Conservation (phyloP, 2,888 invertebrate species). For the Stegana nigrithorax region DNA sequence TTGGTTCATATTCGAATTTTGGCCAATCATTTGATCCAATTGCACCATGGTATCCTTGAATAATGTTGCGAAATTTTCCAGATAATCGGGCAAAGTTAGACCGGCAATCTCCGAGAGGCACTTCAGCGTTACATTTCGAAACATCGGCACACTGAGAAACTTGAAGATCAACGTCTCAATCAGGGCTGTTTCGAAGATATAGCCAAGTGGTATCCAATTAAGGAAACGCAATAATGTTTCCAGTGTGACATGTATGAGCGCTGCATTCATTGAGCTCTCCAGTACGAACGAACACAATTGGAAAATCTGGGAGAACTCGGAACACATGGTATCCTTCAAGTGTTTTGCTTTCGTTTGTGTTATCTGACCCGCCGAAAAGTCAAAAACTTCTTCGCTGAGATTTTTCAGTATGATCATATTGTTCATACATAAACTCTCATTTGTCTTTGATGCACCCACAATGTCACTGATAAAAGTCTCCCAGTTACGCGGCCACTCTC, state of each 20-base stretch:
- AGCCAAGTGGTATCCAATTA: slow-evolving; percentile 99
- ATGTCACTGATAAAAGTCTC: slow-evolving; percentile 99
- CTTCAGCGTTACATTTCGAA: slow-evolving; percentile 97
- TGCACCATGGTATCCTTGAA: slow-evolving; percentile 94
- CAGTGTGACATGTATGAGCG: slow-evolving; percentile 93
- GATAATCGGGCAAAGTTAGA: slow-evolving; percentile 89
- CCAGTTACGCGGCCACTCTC: slow-evolving; percentile 99
- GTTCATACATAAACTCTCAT: slow-evolving; percentile 98
- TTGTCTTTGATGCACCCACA: slow-evolving; percentile 98
- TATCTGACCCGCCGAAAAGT: slow-evolving; percentile 97
- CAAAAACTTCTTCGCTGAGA: slow-evolving; percentile 98
- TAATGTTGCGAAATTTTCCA: slow-evolving; percentile 90
- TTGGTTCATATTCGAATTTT: slow-evolving; percentile 90
- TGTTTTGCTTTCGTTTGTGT: slow-evolving; percentile 99
- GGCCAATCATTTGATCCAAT: slow-evolving; percentile 90
- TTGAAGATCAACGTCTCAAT: slow-evolving; percentile 94
- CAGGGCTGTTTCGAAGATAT: slow-evolving; percentile 98
- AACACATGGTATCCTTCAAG: slow-evolving; percentile 99
- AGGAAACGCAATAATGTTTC: slow-evolving; percentile 96
- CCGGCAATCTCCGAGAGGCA: slow-evolving; percentile 98
- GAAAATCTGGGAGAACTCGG: slow-evolving; percentile 98
- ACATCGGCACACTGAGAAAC: slow-evolving; percentile 97
- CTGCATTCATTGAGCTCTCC: slow-evolving; percentile 97
- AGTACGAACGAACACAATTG: slow-evolving; percentile 97
- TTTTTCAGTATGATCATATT: slow-evolving; percentile 99